A percentile compares a stretch with the other conserved stretches of the same genome.
Evolutionary conservation across 2,797 vertebrate species (phyloP).

Genomic region (Pipistrellus nathusii): DNA sequence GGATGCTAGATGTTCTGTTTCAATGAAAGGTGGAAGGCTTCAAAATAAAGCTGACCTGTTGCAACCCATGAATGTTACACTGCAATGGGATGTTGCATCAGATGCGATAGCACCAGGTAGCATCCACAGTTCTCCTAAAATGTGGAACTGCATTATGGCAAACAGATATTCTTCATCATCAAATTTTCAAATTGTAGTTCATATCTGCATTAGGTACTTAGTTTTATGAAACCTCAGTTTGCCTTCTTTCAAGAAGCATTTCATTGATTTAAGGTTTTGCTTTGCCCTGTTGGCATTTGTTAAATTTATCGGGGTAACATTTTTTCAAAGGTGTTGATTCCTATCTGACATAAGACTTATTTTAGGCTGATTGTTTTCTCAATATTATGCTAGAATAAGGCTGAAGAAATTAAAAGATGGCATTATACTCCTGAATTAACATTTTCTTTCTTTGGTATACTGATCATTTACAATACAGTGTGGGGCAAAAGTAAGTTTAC

Average conservation of each 20-base stretch:
- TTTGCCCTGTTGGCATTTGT: neutral
- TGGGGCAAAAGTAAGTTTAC: neutral
- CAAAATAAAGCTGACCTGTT: neutral
- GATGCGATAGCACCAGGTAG: neutral
- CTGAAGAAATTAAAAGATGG: neutral
- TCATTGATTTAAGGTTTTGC: neutral
- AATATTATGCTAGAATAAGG: neutral
- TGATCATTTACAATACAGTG: neutral
- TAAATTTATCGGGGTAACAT: neutral
- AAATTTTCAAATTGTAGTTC: neutral
- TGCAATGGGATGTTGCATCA: neutral
- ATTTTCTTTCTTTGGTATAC: neutral
- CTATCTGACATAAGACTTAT: neutral
- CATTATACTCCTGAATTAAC: neutral
- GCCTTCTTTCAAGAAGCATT: neutral
- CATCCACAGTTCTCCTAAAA: neutral
- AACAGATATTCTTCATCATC: neutral
- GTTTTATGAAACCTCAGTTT: neutral
- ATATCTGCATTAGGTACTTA: neutral
- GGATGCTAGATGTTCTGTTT: too few relatives aligned
- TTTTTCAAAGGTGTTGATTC: neutral
- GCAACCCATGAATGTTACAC: neutral
- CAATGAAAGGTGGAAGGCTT: neutral
- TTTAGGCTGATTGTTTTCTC: neutral
- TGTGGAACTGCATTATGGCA: neutral